Base-by-base conservation (phyloP, 2,888 invertebrate genomes). In the Yponomeuta sedellus region DNA sequence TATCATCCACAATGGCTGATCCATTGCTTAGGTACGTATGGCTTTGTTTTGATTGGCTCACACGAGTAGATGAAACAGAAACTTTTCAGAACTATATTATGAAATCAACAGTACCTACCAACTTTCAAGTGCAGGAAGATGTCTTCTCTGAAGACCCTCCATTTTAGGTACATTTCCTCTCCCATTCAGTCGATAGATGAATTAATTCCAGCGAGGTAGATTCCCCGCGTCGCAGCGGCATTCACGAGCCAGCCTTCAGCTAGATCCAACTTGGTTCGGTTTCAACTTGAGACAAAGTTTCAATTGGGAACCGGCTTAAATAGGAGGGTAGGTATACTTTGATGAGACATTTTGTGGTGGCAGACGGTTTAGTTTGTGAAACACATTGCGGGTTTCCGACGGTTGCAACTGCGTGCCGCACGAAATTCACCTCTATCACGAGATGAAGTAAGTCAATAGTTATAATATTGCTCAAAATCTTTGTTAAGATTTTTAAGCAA, bases 161-260 rank as follows among this genome's bases (percentile, higher is more conserved):
- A 52, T 12, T 52, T 16, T 52, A 52, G 44, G 44, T 52, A 52
- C 44, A 52, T 59, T 59, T 12, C 59, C 59, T 20, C 4, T 25
- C 25, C 72, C 68, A 74, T 74, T 74, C 73, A 74, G 71, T 70
- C 61, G 77, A 77, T 79, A 83, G 86, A 87, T 85, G 83, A 85
- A 89, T 89, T 89, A 90, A 90, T 88, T 87, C 82, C 82, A 79
- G 71, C 78, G 74, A 85, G 83, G 81, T 85, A 81, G 86, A 86
- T 83, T 81, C 81, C 34, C 79, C 77, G 25, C 40, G 82, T 75
- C 78, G 78, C 76, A 75, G 77, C 75, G 81, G 82, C 81, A 80
- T 83, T 82, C 81, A 83, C 79, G 16, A 76, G 81, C 75, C 80
- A 77, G 75, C 75, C 75, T 79, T 76, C 74, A 73, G 84, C 80